Percentiles rank a stretch among this genome's conserved stretches.
phyloP scores from a whole-genome alignment of 1,140 invertebrate species.

The Drosophila albomicans region DNA sequence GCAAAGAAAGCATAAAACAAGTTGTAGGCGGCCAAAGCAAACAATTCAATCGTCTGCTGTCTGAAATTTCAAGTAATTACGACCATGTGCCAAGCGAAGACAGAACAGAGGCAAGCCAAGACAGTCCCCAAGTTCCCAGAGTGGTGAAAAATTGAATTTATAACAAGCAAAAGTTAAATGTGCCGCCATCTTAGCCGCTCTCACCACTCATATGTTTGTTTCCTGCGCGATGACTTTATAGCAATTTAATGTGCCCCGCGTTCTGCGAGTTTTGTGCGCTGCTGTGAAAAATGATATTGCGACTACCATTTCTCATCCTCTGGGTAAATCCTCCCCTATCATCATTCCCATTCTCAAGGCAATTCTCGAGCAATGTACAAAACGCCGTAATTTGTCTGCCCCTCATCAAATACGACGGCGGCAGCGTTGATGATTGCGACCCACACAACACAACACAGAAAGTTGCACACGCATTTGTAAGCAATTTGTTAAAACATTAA shows the following conservation, averaged over 20 bases:
- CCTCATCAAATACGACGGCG: slow-evolving; percentile 35
- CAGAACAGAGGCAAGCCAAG: not conserved
- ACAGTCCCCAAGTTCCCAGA: slow-evolving; percentile 28
- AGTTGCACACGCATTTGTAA: slow-evolving; percentile 29
- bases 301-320: slow-evolving; percentile 16
- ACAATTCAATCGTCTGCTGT: slow-evolving; percentile 57
- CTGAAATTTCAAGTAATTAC: slow-evolving; percentile 42
- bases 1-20: not conserved
- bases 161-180: slow-evolving; percentile 75
- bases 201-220: slow-evolving; percentile 37
- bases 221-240: slow-evolving; percentile 72
- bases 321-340: not conserved
- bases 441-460: not conserved
- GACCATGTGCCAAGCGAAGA: slow-evolving; percentile 12
- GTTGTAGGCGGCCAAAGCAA: slow-evolving; percentile 18
- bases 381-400: slow-evolving; percentile 65
- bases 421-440: slow-evolving; percentile 12
- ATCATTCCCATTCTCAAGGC: not conserved
- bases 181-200: slow-evolving; percentile 17
- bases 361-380: slow-evolving; percentile 20
- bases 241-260: slow-evolving; percentile 72
- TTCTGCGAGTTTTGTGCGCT: slow-evolving; percentile 24
- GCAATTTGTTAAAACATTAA: slow-evolving; percentile 22
- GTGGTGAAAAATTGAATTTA: slow-evolving; percentile 75
- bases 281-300: slow-evolving; percentile 73